Evolutionary conservation across 1,140 invertebrate genomes (phyloP).

Genomic region (Euglossa dilemma): DNA sequence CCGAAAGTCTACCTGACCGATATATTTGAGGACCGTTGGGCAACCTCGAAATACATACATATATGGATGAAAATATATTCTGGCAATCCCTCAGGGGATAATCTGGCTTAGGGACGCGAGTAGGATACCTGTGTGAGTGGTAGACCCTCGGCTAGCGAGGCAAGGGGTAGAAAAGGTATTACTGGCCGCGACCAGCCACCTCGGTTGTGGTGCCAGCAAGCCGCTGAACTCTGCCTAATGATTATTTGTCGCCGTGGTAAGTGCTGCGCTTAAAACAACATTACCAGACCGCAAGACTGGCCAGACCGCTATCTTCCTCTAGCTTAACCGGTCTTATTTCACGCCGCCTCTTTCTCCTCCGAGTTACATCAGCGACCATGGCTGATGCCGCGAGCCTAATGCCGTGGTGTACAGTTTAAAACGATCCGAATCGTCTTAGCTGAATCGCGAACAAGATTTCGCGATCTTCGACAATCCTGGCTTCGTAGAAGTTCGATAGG

Average conservation of each 20-base stretch:
- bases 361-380: constrained; percentile 7
- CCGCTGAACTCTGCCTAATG: constrained; percentile 73
- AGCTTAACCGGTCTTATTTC: constrained; percentile 51
- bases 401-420: constrained; percentile 29
- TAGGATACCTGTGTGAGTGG: constrained; percentile 53
- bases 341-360: constrained; percentile 18
- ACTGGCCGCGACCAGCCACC: constrained; percentile 55
- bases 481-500: too few species aligned
- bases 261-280: constrained; percentile 73
- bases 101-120: constrained; percentile 71
- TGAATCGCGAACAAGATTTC: constrained; percentile 3
- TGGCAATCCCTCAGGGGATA: constrained; percentile 70
- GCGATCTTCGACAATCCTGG: background rate
- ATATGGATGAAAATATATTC: constrained; percentile 73
- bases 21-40: constrained; percentile 54
- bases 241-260: constrained; percentile 74
- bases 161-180: constrained; percentile 65
- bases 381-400: constrained; percentile 4
- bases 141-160: constrained; percentile 37
- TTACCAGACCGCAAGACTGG: constrained; percentile 68
- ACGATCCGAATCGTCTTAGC: constrained; percentile 37
- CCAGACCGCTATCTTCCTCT: constrained; percentile 51
- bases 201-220: constrained; percentile 52
- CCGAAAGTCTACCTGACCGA: constrained; percentile 55
- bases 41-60: constrained; percentile 56